Percentiles rank a stretch among this genome's conserved stretches.
phyloP scores from a whole-genome alignment of 2,888 invertebrate species.

The Hypena proboscidalis region DNA sequence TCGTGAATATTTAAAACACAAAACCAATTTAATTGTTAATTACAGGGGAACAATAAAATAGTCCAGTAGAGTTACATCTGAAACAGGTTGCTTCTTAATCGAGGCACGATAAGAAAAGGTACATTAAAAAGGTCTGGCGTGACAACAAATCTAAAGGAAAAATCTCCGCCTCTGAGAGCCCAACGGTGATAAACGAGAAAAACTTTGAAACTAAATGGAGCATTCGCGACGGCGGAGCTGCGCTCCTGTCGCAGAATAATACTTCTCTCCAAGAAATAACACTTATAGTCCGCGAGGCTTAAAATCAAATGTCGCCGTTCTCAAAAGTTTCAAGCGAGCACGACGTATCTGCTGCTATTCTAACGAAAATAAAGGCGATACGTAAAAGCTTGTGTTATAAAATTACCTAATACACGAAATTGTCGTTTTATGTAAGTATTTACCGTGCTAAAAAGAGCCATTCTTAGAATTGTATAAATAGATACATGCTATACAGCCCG shows the following conservation, averaged over 20 bases:
- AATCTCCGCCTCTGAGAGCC: slow-evolving; percentile 84
- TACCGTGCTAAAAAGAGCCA: no score
- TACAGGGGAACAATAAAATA: slow-evolving; percentile 32
- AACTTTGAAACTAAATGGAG: slow-evolving; percentile 86
- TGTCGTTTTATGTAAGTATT: no score
- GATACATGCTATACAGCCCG: slow-evolving; percentile 3
- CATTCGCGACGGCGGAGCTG: slow-evolving; percentile 83
- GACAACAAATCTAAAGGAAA: slow-evolving; percentile 86
- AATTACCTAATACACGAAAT: no score
- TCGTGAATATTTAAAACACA: not conserved
- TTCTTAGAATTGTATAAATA: no score
- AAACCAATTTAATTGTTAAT: slow-evolving; percentile 26
- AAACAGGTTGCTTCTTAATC: slow-evolving; percentile 77
- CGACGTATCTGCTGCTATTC: slow-evolving; percentile 68
- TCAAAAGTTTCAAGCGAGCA: slow-evolving; percentile 68
- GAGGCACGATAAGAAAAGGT: slow-evolving; percentile 81
- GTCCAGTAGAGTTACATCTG: slow-evolving; percentile 47
- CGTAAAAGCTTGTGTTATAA: no score
- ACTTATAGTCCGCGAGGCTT: slow-evolving; percentile 85
- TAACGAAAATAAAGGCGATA: slow-evolving; percentile 63
- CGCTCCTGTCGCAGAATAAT: slow-evolving; percentile 83
- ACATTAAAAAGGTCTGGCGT: slow-evolving; percentile 86
- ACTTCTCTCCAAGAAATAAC: slow-evolving; percentile 84
- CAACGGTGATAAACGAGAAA: slow-evolving; percentile 86
- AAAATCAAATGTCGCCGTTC: slow-evolving; percentile 83